A percentile compares a stretch with the other conserved stretches of the same genome.
These are phyloP conservation scores for Mycetomoellerius zeteki DNA, from an alignment of 1,140 invertebrate genomes.

Conservation along the genomic window DNA sequence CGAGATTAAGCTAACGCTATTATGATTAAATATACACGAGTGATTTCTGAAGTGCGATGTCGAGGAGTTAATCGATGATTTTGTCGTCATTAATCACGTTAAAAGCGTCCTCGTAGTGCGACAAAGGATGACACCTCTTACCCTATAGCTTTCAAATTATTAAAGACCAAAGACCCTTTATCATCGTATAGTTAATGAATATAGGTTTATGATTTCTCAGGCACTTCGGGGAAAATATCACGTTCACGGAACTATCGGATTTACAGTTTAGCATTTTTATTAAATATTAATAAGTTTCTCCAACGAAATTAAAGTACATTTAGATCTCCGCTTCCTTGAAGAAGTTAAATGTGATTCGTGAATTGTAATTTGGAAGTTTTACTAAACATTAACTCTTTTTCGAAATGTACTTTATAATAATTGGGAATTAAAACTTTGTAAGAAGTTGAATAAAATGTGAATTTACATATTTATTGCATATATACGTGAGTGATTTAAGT, in stretches of 20 bases:
- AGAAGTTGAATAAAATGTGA: background rate
- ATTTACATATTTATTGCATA: background rate
- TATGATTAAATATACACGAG: conserved; percentile 30
- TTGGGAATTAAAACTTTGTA: background rate
- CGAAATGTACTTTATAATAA: background rate
- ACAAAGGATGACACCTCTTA: conserved; percentile 28
- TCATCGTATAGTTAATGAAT: conserved; percentile 5
- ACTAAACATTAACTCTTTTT: background rate
- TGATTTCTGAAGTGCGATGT: conserved; percentile 39
- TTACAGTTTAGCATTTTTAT: conserved; percentile 19
- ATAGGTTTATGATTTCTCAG: conserved; percentile 4
- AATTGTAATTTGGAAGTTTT: background rate
- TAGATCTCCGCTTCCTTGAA: background rate
- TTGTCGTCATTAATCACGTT: conserved; percentile 46
- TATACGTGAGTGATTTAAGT: too few species aligned
- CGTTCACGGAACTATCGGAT: conserved; percentile 3
- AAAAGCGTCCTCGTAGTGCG: conserved; percentile 1
- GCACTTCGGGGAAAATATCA: background rate
- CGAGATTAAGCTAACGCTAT: background rate
- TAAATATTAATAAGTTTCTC: background rate
- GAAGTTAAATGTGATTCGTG: background rate
- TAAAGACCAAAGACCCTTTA: conserved; percentile 39
- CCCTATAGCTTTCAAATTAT: conserved; percentile 53
- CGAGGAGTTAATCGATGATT: conserved; percentile 49
- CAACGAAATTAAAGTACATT: background rate